Evolutionary conservation across 64 coral and sea anemone species (phyloP).

Genomic region (Porites australiensis): DNA sequence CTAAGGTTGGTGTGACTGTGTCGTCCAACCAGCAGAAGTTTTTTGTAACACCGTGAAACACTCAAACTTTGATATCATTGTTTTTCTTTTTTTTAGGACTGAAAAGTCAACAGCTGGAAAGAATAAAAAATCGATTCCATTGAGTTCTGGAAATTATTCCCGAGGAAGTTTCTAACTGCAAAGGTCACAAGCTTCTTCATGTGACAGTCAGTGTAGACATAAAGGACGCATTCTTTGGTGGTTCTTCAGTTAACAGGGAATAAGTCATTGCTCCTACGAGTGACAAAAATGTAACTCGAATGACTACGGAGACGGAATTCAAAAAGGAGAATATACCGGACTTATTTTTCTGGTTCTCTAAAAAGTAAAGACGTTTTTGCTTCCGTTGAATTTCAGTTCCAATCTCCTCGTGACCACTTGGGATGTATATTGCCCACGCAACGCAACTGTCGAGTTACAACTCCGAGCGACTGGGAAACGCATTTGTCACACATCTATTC

Average conservation of each 20-base stretch:
- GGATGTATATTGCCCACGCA: background rate
- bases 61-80: background rate
- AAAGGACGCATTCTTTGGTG: background rate
- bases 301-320: background rate
- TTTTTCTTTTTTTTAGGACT: background rate
- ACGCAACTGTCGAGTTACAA: background rate
- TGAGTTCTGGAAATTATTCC: slow-evolving; percentile 33
- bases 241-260: background rate
- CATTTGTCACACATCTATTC: background rate
- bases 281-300: background rate
- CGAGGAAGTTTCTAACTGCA: slow-evolving; percentile 22
- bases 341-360: slow-evolving; percentile 9
- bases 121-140: slow-evolving; percentile 34
- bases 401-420: background rate
- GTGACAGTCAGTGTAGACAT: background rate
- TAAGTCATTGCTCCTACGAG: background rate
- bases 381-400: background rate
- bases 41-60: background rate
- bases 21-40: too few species aligned
- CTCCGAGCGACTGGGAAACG: background rate
- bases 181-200: background rate
- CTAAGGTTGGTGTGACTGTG: too few species aligned
- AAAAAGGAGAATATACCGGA: background rate
- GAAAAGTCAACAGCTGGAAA: slow-evolving; percentile 40
- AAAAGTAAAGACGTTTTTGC: background rate